Evolutionary conservation across 2,888 invertebrate species (phyloP).

Genomic region (Merodon equestris): DNA sequence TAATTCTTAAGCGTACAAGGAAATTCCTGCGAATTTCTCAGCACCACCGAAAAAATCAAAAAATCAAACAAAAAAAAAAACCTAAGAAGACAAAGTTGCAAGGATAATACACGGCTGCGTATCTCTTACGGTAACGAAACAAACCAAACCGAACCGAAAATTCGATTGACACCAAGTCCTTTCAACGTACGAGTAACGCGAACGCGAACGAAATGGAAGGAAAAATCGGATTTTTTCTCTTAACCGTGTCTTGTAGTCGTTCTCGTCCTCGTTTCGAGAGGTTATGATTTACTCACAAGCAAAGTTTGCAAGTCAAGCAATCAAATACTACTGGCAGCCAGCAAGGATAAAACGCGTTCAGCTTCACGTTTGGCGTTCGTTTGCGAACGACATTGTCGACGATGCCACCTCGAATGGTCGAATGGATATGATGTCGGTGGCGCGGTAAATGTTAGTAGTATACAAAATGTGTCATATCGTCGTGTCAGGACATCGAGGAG

Average conservation of each 20-base stretch:
- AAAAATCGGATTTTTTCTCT: conserved; percentile 42
- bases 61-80: conserved; percentile 38
- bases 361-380: conserved; percentile 42
- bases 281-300: background rate
- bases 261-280: no score
- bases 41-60: no score
- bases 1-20: conserved; percentile 57
- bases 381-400: background rate
- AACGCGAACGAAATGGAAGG: no score
- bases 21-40: conserved; percentile 58
- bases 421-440: conserved; percentile 34
- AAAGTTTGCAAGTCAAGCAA: conserved; percentile 66
- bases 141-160: conserved; percentile 48
- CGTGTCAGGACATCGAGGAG: conserved; percentile 40
- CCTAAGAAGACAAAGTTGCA: conserved; percentile 14
- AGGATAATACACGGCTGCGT: conserved; percentile 63
- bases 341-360: conserved; percentile 35
- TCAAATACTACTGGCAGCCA: conserved; percentile 59
- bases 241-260: conserved; percentile 19
- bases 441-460: conserved; percentile 20
- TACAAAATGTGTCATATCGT: conserved; percentile 64
- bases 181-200: conserved; percentile 27
- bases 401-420: conserved; percentile 56
- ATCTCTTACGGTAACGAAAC: conserved; percentile 48
- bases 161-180: conserved; percentile 60